phyloP scores from a whole-genome alignment of 1,140 invertebrate genomes.

The Drosophila leontia region DNA sequence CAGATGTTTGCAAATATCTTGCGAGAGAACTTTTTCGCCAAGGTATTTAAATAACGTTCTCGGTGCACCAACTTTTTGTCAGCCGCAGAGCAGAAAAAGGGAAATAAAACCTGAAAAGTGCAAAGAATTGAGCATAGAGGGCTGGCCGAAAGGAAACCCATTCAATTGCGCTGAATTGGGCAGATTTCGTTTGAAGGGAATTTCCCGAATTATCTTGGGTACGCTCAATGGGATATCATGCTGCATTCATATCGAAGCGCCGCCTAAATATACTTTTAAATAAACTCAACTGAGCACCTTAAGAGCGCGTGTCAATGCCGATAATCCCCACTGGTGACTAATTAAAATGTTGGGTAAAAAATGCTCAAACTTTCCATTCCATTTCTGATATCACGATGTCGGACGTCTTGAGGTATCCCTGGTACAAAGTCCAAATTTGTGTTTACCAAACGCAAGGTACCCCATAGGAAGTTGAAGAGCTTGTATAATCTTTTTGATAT shows the following conservation, averaged over 20 bases:
- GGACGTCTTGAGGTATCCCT: constrained; percentile 6
- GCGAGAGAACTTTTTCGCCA: constrained; percentile 70
- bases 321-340: constrained; percentile 37
- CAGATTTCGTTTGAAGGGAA: constrained; percentile 22
- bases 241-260: constrained; percentile 23
- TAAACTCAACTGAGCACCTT: constrained; percentile 4
- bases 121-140: constrained; percentile 11
- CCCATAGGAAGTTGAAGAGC: not conserved
- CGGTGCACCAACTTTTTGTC: constrained; percentile 70
- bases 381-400: constrained; percentile 2
- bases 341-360: constrained; percentile 36
- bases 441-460: not conserved
- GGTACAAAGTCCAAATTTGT: constrained; percentile 22
- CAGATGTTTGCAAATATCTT: constrained; percentile 83
- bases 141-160: constrained; percentile 52
- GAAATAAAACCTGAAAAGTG: constrained; percentile 23
- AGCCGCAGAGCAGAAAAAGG: constrained; percentile 52
- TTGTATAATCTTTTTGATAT: not conserved
- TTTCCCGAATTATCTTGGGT: constrained; percentile 14
- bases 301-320: constrained; percentile 23
- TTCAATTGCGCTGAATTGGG: constrained; percentile 64
- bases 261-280: constrained; percentile 13
- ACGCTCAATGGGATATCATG: constrained; percentile 31
- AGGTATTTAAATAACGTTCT: constrained; percentile 78
- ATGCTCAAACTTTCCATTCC: constrained; percentile 30